Percentiles rank a stretch among this genome's conserved stretches.
Conservation (phyloP, 1,140 invertebrate species). For the Rhizoglyphus robini region DNA sequence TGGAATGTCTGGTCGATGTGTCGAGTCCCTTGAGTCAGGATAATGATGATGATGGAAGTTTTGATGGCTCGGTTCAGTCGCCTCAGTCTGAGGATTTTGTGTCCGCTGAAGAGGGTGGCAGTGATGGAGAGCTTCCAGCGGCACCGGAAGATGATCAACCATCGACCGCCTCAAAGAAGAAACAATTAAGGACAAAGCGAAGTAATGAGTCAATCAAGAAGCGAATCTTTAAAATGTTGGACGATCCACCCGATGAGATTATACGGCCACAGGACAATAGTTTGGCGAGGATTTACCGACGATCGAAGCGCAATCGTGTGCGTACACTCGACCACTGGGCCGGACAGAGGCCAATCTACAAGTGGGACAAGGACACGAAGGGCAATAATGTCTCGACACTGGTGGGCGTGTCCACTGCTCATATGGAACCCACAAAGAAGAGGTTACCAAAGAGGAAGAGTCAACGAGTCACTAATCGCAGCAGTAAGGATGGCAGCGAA, state of each 20-base stretch:
- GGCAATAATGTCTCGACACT: background rate
- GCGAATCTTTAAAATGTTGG: background rate
- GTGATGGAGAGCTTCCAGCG: too few species aligned
- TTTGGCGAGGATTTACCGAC: background rate
- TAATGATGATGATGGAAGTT: too few species aligned
- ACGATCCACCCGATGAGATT: background rate
- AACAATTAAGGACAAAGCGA: background rate
- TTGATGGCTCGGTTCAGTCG: too few species aligned
- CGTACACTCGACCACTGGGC: background rate
- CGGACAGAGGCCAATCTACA: background rate
- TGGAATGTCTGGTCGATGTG: too few species aligned
- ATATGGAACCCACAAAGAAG: background rate
- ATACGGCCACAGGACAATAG: background rate
- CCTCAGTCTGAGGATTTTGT: too few species aligned
- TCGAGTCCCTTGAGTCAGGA: too few species aligned
- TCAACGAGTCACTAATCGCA: background rate
- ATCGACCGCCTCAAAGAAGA: background rate
- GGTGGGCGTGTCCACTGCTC: background rate
- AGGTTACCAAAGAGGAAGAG: background rate
- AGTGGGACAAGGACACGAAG: background rate
- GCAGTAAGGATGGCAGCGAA: background rate
- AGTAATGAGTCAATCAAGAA: background rate
- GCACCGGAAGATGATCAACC: too few species aligned
- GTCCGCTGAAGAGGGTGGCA: too few species aligned
- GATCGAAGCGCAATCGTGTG: background rate